Conservation (phyloP, 2,113 vertebrate species). For the Ivindomyrus marchei region DNA sequence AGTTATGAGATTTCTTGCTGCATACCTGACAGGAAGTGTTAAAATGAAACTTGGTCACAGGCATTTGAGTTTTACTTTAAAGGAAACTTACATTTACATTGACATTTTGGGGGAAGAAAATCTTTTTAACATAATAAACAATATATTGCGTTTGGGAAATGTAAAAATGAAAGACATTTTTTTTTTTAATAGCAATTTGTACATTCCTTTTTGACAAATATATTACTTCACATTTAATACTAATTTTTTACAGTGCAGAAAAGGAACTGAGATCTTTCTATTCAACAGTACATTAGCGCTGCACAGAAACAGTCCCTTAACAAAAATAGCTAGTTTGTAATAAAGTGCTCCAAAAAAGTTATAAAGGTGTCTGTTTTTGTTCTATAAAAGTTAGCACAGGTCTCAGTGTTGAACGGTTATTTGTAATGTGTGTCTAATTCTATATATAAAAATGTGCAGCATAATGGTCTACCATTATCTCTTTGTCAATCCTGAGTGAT, state of each 20-base stretch:
- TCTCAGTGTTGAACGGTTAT: not conserved
- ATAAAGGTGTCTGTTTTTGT: not conserved
- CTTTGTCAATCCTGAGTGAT: not conserved
- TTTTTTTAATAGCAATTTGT: not conserved
- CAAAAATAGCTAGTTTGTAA: not conserved
- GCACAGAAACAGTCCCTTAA: not conserved
- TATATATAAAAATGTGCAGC: not conserved
- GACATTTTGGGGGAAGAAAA: not conserved
- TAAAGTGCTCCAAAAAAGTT: not conserved
- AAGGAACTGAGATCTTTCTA: not conserved
- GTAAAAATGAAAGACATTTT: not conserved
- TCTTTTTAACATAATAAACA: not conserved
- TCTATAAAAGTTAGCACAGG: not conserved
- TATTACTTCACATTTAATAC: not conserved
- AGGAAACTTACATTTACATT: not conserved
- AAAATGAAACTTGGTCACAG: not conserved
- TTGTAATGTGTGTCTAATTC: not conserved
- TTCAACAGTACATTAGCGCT: not conserved
- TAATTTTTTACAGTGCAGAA: not conserved
- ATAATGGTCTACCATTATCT: not conserved
- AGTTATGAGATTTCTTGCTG: constrained; percentile 6
- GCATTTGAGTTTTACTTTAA: not conserved
- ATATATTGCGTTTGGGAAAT: not conserved
- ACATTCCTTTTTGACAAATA: not conserved
- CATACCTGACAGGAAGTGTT: not conserved